Percentiles rank a stretch among this genome's conserved stretches.
These are phyloP conservation scores for Percina caprodes DNA, from an alignment of 2,113 vertebrate genomes.

Conservation along the genomic window DNA sequence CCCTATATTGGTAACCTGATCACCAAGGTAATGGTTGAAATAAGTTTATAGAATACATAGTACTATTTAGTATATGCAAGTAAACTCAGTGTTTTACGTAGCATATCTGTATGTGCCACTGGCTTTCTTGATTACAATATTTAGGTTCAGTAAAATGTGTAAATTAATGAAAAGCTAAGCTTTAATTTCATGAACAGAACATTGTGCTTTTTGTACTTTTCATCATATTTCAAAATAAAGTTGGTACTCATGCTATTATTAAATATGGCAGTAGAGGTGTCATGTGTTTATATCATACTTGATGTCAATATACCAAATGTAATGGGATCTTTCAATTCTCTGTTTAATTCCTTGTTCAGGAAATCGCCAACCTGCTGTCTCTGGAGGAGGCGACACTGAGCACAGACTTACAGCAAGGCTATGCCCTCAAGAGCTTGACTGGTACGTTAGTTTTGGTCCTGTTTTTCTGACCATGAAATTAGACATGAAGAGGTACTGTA, in stretches of 20 bases:
- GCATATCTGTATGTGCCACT: neutral
- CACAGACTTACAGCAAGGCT: conserved; percentile 98
- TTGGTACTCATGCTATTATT: neutral
- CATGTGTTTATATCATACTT: neutral
- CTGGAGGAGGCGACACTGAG: conserved; percentile 97
- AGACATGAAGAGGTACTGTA: neutral
- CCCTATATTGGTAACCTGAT: conserved; percentile 98
- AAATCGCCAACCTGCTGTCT: conserved; percentile 96
- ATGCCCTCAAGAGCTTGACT: conserved; percentile 97
- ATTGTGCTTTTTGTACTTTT: neutral
- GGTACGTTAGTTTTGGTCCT: conserved; percentile 79
- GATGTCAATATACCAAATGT: neutral
- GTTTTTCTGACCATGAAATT: neutral
- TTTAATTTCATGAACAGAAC: neutral
- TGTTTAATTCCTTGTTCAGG: conserved; percentile 80
- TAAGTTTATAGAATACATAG: no score
- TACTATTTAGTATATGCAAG: no score
- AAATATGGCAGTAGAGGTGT: neutral
- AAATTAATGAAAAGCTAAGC: neutral
- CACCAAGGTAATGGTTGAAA: conserved; percentile 89
- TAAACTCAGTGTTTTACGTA: neutral
- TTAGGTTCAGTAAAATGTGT: neutral
- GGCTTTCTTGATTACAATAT: neutral
- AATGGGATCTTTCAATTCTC: neutral
- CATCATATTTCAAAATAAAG: neutral